Evolutionary conservation across 1,140 invertebrate species (phyloP).

Genomic region (Aricia agestis): DNA sequence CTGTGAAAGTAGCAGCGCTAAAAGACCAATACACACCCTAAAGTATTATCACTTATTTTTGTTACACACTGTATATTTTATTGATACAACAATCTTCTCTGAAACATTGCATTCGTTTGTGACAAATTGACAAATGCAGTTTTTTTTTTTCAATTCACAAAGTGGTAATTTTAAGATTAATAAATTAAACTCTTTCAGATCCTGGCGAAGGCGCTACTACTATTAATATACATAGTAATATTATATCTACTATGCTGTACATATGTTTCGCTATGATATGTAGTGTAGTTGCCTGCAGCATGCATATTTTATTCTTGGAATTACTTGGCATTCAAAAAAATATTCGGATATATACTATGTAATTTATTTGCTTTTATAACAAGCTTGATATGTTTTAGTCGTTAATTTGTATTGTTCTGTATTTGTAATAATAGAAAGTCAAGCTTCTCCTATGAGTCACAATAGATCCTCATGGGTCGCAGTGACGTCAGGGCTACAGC

Average conservation of each 20-base stretch:
- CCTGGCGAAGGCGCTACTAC: slow-evolving; percentile 57
- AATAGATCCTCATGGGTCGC: too few relatives aligned
- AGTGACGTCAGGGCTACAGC: too few relatives aligned
- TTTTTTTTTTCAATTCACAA: not conserved
- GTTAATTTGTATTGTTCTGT: too few relatives aligned
- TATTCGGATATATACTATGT: not conserved
- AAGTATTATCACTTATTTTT: too few relatives aligned
- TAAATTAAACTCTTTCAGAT: slow-evolving; percentile 48
- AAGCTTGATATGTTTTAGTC: too few relatives aligned
- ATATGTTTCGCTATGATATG: slow-evolving; percentile 35
- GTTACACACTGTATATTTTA: too few relatives aligned
- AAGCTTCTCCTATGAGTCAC: too few relatives aligned
- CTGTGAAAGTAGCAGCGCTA: too few relatives aligned
- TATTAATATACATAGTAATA: slow-evolving; percentile 47
- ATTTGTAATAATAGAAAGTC: too few relatives aligned
- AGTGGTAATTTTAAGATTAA: not conserved
- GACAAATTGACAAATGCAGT: not conserved
- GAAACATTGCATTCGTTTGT: not conserved
- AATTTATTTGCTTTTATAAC: not conserved
- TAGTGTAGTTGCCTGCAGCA: slow-evolving; percentile 20
- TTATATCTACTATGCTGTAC: slow-evolving; percentile 40
- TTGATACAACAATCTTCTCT: too few relatives aligned
- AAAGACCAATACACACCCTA: too few relatives aligned
- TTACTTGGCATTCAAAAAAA: not conserved
- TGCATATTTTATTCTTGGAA: slow-evolving; percentile 19